These are phyloP conservation scores for Laothoe populi DNA, from an alignment of 2,888 invertebrate species.

Conservation along the genomic window DNA sequence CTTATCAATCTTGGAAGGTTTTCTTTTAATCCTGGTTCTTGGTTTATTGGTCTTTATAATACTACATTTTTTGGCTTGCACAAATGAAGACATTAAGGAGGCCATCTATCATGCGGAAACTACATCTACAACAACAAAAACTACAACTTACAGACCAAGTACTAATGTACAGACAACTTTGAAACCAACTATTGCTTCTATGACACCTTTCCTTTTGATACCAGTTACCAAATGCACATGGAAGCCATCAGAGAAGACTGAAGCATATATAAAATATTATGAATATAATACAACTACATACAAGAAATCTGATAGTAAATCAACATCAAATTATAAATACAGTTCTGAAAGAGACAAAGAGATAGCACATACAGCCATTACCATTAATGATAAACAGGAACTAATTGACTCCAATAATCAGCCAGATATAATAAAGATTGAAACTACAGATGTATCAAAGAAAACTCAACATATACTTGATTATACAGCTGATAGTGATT, in stretches of 20 bases:
- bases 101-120: neutral
- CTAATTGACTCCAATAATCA: neutral
- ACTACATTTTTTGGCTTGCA: conserved; percentile 62
- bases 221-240: conserved; percentile 60
- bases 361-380: neutral
- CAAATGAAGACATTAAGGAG: conserved; percentile 20
- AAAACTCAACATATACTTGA: neutral
- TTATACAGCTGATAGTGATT: neutral
- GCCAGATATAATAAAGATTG: neutral
- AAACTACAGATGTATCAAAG: too few relatives aligned
- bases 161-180: neutral
- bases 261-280: conserved; percentile 53
- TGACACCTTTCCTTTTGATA: conserved; percentile 33
- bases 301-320: neutral
- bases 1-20: conserved; percentile 54
- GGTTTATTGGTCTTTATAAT: conserved; percentile 59
- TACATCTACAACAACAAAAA: neutral
- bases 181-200: neutral
- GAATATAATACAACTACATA: conserved; percentile 32
- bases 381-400: neutral
- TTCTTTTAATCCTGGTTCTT: conserved; percentile 56
- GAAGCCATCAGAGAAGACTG: conserved; percentile 61
- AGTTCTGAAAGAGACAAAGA: conserved; percentile 2
- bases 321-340: neutral
- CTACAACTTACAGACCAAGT: conserved; percentile 19